A percentile compares a stretch with the other conserved stretches of the same genome.
phyloP scores from a whole-genome alignment of 2,113 vertebrate species.

The Brachypodius melanocephalos region DNA sequence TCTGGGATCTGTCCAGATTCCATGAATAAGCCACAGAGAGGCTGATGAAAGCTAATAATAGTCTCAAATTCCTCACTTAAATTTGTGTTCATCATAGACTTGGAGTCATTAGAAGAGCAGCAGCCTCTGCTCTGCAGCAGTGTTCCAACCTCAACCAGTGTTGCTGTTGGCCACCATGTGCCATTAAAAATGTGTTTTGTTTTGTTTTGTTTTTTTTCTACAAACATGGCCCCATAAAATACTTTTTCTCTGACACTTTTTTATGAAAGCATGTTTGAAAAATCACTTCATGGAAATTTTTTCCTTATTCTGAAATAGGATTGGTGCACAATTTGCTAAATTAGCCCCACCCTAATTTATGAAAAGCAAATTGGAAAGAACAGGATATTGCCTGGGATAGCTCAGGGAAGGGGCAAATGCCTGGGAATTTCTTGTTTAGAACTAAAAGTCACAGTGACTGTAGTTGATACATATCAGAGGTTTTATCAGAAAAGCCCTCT shows the following conservation, averaged over 20 bases:
- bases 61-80: slow-evolving; percentile 24
- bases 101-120: background rate
- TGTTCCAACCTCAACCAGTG: background rate
- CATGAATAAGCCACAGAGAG: background rate
- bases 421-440: background rate
- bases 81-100: background rate
- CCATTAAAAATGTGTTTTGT: background rate
- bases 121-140: background rate
- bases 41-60: slow-evolving; percentile 31
- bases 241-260: background rate
- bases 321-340: background rate
- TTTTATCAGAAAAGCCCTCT: background rate
- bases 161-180: background rate
- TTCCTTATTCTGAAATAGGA: background rate
- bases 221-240: background rate
- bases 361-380: background rate
- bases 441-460: background rate
- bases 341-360: background rate
- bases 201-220: background rate
- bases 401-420: background rate
- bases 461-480: background rate
- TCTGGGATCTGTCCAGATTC: slow-evolving; percentile 20
- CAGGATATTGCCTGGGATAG: background rate
- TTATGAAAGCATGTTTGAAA: background rate
- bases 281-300: background rate